Base-by-base conservation (phyloP, 2,888 invertebrate genomes). In the Diplazon laetatorius region DNA sequence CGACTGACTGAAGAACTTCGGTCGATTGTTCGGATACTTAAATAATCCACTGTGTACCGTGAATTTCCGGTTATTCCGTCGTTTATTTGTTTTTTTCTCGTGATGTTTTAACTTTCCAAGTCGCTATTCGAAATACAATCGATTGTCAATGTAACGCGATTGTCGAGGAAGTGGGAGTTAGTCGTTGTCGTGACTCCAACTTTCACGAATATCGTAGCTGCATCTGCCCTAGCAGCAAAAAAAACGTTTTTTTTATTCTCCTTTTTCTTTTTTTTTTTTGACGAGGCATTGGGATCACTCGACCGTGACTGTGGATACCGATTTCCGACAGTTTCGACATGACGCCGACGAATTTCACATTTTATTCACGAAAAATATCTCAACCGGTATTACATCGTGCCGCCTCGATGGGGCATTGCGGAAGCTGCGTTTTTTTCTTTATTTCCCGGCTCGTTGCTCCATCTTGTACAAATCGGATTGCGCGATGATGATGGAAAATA, bases 1-100 rank as follows among this genome's bases (percentile, higher is more conserved):
- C 82, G 83, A 81, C 77, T 75, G 79, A 88, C 88, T 89, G 87
- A 84, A n/a, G 86, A 83, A 82, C 80, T 73, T 66, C 68, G 71
- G 71, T 57, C 62, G 62, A 76, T 63, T 59, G 76, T 57, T 68
- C 74, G 80, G 82, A 84, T 83, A 84, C 87, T 89, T 89, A 89
- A 89, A 88, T 89, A 88, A 87, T 85, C 63, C 55, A 48, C 69
- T 59, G 14, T 25, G 30, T 35, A 42, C 30, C n/a, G 18, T 42
- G 42, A 48, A 62, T 63, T 76, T 76, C 68, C 71, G 68, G 57
- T 72, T 60, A 50, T n/a, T 37, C 14, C 50, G 50, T 69, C 66
- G 42, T 20, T 12, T 22, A 37, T 16, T 39, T n/a, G 44, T 65
- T 66, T 60, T 20, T 70, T 74, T 59, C 60, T 39, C 50, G n/a